Conservation (phyloP, 2,888 invertebrate genomes). For the Drosophila aldrichi region DNA sequence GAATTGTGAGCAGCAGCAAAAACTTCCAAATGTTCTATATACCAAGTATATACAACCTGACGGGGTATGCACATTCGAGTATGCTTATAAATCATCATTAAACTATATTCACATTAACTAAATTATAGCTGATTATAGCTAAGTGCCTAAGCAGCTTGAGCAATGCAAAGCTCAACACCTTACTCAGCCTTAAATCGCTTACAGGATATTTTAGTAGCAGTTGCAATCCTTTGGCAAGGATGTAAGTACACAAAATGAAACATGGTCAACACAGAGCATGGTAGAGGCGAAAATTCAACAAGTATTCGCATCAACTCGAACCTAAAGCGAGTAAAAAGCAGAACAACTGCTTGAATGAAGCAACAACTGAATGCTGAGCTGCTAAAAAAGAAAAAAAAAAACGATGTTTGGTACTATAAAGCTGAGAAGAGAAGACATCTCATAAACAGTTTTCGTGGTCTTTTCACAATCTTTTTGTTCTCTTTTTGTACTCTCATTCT, state of each 20-base stretch:
- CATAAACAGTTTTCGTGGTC: neutral
- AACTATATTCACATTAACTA: neutral
- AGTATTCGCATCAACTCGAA: constrained; percentile 26
- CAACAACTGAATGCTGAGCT: constrained; percentile 1
- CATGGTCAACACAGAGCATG: neutral
- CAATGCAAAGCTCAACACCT: neutral
- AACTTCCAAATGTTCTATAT: constrained; percentile 22
- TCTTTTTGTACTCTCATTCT: too few species aligned
- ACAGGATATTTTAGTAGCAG: constrained; percentile 4
- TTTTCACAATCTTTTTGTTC: neutral
- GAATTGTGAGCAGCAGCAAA: constrained; percentile 63
- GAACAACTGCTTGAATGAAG: constrained; percentile 19
- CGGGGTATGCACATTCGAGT: neutral
- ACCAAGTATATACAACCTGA: neutral
- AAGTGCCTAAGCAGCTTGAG: neutral
- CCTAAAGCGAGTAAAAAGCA: neutral
- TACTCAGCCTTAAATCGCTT: neutral
- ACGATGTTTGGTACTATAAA: neutral
- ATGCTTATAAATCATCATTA: neutral
- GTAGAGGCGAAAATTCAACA: constrained; percentile 46
- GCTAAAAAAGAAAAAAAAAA: too few species aligned
- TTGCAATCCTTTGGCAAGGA: constrained; percentile 21
- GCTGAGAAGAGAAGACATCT: too few species aligned
- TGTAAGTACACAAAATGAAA: constrained; percentile 12
- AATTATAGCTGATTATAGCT: too few species aligned